Evolutionary conservation across 2,113 vertebrate genomes (phyloP).

Genomic region (Dromas ardeola): DNA sequence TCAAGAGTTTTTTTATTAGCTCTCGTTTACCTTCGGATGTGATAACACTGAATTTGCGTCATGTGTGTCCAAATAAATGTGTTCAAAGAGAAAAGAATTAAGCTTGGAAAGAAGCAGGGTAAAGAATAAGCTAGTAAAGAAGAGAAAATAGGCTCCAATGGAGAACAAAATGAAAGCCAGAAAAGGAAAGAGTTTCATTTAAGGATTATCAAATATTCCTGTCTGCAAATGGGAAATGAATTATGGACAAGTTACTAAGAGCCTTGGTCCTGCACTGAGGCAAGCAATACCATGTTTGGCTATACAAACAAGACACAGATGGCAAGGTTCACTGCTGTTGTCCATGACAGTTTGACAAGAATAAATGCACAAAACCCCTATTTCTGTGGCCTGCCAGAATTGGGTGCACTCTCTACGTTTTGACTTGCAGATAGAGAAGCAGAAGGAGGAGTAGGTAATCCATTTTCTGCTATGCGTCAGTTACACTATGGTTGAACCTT

Average conservation of each 20-base stretch:
- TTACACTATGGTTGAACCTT: not conserved
- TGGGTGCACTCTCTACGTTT: not conserved
- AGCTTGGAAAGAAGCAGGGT: not conserved
- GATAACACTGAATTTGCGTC: not conserved
- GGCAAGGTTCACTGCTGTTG: not conserved
- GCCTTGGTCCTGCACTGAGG: not conserved
- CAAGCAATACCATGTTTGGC: not conserved
- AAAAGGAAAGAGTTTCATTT: not conserved
- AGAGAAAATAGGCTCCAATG: not conserved
- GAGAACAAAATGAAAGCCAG: not conserved
- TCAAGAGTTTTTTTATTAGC: not conserved
- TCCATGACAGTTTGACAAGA: not conserved
- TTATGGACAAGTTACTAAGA: not conserved
- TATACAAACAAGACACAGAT: not conserved
- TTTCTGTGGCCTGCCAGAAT: not conserved
- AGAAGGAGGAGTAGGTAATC: not conserved
- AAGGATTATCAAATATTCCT: not conserved
- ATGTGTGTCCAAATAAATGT: not conserved
- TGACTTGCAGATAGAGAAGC: not conserved
- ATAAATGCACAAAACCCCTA: accelerated
- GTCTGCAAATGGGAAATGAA: not conserved
- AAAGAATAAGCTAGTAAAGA: not conserved
- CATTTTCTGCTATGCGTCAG: not conserved
- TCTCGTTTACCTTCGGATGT: not conserved
- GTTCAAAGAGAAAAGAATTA: not conserved